phyloP scores from a whole-genome alignment of 2,113 vertebrate species.

The Eclectus roratus region DNA sequence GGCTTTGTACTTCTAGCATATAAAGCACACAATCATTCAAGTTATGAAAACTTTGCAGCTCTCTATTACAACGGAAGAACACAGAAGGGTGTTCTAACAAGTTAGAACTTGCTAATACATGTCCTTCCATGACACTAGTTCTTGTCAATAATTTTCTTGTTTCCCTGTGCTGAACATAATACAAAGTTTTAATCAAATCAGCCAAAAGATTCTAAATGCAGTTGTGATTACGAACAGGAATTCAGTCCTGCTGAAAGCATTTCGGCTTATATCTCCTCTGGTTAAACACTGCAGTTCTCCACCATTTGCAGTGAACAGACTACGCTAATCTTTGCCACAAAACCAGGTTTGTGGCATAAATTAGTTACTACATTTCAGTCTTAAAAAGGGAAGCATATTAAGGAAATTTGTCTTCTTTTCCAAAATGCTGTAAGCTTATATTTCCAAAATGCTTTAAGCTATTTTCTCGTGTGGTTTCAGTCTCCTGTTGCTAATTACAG shows the following conservation, averaged over 20 bases:
- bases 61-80: neutral
- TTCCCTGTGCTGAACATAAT: neutral
- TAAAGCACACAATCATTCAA: neutral
- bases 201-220: neutral
- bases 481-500: conserved; percentile 8
- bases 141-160: neutral
- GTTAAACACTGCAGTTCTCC: neutral
- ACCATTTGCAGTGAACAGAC: neutral
- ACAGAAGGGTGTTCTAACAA: neutral
- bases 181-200: neutral
- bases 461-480: conserved; percentile 1
- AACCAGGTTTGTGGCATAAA: neutral
- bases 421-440: neutral
- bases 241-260: neutral
- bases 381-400: neutral
- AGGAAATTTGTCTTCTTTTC: conserved; percentile 4
- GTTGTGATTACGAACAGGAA: neutral
- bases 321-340: neutral
- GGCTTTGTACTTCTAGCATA: neutral
- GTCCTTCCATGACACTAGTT: neutral
- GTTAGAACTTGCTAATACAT: neutral
- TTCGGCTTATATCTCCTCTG: neutral
- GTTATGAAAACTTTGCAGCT: neutral
- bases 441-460: neutral
- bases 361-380: neutral